Base-by-base conservation (phyloP, 2,113 vertebrate species). In the Dryoscopus gambensis region DNA sequence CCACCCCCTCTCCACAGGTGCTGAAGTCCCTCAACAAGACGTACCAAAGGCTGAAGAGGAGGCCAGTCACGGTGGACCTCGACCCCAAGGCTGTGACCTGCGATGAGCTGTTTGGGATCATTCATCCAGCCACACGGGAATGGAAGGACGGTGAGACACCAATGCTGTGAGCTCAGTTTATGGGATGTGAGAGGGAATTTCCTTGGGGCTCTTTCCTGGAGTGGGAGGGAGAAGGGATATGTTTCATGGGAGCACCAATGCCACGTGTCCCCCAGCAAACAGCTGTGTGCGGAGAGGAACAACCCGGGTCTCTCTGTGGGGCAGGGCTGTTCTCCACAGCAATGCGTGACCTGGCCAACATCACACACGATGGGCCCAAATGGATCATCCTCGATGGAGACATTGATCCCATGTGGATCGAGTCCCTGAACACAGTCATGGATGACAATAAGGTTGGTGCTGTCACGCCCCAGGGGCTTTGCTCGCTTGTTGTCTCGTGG, bases 381-480 rank as follows among this genome's bases (percentile, higher is more conserved):
- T 98, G 98, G 98, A 98, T 98, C 40, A 89, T 98, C 68, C 96
- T 98, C 0, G 98, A 98, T 3, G 98, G 98, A 47, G 98, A 98
- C 68, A 98, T 98, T 13, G 98, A 98, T 71, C 98, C 98, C 18
- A 98, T 98, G 98, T 98, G 98, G 98, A 98, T 98, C 0, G 98
- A 98, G 39, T 98, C 98, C 59, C 94, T 98, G 86, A 98, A 98
- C 93, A 98, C 98, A 0, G 98, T 98, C 88, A 98, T 98, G 98
- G 98, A 98, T 11, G 98, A 98, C 95, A 98, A 98, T 30, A 98
- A 98, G 97, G 98, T 98, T 2, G 30, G 82, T 74, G 52, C 68
- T 22, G 3, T 30, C 63, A 27, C 23, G 3, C 16, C 12, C 30
- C 27, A 9, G 49, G 56, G 76, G 44, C 57, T 67, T 39, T 70